Conservation (phyloP, 2,113 vertebrate genomes). For the Tragulus kanchil region DNA sequence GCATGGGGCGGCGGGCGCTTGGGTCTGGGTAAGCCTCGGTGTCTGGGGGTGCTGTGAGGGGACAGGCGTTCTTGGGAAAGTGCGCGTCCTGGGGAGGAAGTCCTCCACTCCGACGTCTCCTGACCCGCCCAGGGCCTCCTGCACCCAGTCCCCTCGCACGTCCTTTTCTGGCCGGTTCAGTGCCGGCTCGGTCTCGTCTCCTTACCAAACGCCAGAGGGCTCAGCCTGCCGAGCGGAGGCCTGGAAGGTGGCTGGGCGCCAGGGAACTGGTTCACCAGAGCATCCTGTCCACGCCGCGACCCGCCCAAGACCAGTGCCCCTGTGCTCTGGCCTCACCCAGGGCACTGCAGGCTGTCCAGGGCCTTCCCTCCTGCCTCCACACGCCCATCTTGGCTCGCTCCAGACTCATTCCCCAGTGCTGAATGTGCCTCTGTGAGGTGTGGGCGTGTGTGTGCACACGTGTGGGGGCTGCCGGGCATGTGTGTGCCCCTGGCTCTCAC, state of each 20-base stretch:
- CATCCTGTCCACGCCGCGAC: too few relatives aligned
- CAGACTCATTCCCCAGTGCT: rapidly evolving
- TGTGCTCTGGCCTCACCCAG: neutral
- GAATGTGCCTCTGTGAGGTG: rapidly evolving
- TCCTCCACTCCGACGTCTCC: neutral
- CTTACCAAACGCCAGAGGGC: neutral
- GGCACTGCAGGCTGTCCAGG: neutral
- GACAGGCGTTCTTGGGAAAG: neutral
- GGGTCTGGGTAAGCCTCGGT: neutral
- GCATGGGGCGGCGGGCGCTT: neutral
- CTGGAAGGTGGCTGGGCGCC: neutral
- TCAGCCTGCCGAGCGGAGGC: neutral
- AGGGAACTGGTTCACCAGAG: too few relatives aligned
- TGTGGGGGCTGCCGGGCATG: neutral
- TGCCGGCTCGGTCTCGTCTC: too few relatives aligned
- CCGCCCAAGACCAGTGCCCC: neutral
- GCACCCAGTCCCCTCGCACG: too few relatives aligned
- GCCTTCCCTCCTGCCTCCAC: neutral
- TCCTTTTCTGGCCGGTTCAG: rapidly evolving
- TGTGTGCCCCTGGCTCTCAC: rapidly evolving
- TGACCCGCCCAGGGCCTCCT: too few relatives aligned
- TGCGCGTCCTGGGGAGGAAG: neutral
- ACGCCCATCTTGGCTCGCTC: too few relatives aligned
- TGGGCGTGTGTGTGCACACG: neutral
- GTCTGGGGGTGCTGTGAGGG: neutral